These are phyloP conservation scores for Chironomus riparius DNA, from an alignment of 2,888 invertebrate genomes.

Conservation along the genomic window DNA sequence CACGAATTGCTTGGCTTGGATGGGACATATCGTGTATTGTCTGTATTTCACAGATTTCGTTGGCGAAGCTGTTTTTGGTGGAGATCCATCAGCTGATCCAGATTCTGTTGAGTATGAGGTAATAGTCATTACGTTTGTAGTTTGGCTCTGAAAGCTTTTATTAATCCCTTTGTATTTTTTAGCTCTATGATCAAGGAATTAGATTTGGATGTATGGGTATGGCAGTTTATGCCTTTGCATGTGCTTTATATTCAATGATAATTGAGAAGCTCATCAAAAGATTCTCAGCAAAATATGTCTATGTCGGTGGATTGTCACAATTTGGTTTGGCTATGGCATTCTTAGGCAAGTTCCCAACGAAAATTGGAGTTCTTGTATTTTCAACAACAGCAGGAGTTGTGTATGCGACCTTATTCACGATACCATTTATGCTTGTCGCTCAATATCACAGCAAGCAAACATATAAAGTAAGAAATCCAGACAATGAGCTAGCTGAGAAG, in stretches of 20 bases:
- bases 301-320: slow-evolving; percentile 39
- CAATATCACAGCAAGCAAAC: slow-evolving; percentile 42
- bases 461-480: slow-evolving; percentile 36
- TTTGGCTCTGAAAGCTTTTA: too few species aligned
- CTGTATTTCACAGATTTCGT: slow-evolving; percentile 60
- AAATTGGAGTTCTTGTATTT: slow-evolving; percentile 39
- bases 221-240: slow-evolving; percentile 43
- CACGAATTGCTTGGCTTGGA: slow-evolving; percentile 57
- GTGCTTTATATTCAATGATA: slow-evolving; percentile 40
- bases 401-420: slow-evolving; percentile 42
- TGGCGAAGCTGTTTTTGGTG: slow-evolving; percentile 51
- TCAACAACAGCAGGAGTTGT: slow-evolving; percentile 42
- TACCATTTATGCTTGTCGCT: slow-evolving; percentile 42
- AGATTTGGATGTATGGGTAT: slow-evolving; percentile 43
- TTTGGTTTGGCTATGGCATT: slow-evolving; percentile 42
- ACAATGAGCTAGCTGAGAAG: slow-evolving; percentile 40
- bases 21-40: slow-evolving; percentile 57
- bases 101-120: slow-evolving; percentile 31
- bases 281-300: slow-evolving; percentile 37
- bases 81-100: slow-evolving; percentile 41
- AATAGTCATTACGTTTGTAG: slow-evolving; percentile 29
- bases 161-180: slow-evolving; percentile 20
- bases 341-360: slow-evolving; percentile 40
- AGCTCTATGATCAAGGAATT: slow-evolving; percentile 39
- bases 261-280: slow-evolving; percentile 40